Evolutionary conservation across 2,113 vertebrate species (phyloP).

Genomic region (Odocoileus virginianus): DNA sequence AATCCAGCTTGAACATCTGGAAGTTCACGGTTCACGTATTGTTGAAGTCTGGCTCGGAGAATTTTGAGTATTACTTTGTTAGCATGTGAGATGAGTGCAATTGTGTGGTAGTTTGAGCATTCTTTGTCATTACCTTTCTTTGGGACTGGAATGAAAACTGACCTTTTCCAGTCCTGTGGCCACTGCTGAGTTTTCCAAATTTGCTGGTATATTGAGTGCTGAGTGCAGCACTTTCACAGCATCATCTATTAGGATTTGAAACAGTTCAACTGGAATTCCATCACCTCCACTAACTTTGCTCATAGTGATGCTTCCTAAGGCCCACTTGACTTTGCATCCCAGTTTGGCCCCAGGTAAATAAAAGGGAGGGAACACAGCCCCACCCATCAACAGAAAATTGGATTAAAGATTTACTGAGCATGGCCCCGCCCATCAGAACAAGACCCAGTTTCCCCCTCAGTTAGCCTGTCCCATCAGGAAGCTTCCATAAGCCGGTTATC

Average conservation of each 20-base stretch:
- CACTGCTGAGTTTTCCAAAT: background rate
- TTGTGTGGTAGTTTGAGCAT: background rate
- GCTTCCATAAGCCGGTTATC: background rate
- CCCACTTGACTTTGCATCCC: background rate
- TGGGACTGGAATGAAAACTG: background rate
- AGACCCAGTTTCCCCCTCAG: background rate
- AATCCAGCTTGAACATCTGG: background rate
- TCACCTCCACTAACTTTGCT: background rate
- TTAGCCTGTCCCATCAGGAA: background rate
- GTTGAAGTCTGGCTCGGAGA: background rate
- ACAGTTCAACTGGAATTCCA: background rate
- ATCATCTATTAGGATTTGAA: background rate
- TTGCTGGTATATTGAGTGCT: background rate
- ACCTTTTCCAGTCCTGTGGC: background rate
- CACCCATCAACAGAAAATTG: background rate
- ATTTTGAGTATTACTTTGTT: background rate
- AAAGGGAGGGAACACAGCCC: background rate
- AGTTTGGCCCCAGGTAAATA: background rate
- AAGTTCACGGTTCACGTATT: fast-evolving
- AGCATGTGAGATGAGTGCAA: background rate
- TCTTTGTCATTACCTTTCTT: background rate
- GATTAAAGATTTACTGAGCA: background rate
- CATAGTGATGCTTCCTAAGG: background rate
- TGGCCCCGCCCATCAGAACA: background rate
- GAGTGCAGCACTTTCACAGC: background rate